Percentiles rank a stretch among this genome's conserved stretches.
Evolutionary conservation across 2,797 vertebrate genomes (phyloP).

Genomic region (Sternarchorhynchus goeldii): DNA sequence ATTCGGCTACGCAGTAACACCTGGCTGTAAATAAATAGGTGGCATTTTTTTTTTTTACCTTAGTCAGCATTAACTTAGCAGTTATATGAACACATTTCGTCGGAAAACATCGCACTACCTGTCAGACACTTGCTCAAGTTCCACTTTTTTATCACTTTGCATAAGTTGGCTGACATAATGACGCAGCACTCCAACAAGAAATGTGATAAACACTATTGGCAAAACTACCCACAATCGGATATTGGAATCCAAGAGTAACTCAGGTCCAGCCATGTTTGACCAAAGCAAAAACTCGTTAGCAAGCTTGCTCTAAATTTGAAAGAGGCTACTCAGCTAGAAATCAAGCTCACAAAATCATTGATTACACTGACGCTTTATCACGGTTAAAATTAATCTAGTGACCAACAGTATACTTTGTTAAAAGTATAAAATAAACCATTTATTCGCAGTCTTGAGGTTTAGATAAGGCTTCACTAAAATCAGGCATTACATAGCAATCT

Average conservation of each 20-base stretch:
- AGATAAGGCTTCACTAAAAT: not conserved
- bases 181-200: slow-evolving; percentile 79
- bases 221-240: slow-evolving; percentile 84
- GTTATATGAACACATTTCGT: not conserved
- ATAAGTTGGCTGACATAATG: slow-evolving; percentile 81
- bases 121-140: slow-evolving; percentile 80
- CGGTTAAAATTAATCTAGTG: too few species aligned
- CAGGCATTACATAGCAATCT: too few species aligned
- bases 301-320: not conserved
- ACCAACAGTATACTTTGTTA: too few species aligned
- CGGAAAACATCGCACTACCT: slow-evolving; percentile 65
- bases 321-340: not conserved
- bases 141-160: slow-evolving; percentile 78
- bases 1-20: slow-evolving; percentile 72
- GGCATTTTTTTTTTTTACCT: too few species aligned
- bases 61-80: not conserved
- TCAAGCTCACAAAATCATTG: not conserved
- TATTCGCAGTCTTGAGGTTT: not conserved
- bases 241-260: slow-evolving; percentile 81
- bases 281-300: not conserved
- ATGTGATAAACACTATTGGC: slow-evolving; percentile 84
- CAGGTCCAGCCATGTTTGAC: slow-evolving; percentile 73
- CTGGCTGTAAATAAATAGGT: slow-evolving; percentile 61
- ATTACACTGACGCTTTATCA: not conserved
- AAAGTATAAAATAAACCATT: not conserved